These are phyloP conservation scores for Isoperla grammatica DNA, from an alignment of 2,888 invertebrate genomes.

Conservation along the genomic window DNA sequence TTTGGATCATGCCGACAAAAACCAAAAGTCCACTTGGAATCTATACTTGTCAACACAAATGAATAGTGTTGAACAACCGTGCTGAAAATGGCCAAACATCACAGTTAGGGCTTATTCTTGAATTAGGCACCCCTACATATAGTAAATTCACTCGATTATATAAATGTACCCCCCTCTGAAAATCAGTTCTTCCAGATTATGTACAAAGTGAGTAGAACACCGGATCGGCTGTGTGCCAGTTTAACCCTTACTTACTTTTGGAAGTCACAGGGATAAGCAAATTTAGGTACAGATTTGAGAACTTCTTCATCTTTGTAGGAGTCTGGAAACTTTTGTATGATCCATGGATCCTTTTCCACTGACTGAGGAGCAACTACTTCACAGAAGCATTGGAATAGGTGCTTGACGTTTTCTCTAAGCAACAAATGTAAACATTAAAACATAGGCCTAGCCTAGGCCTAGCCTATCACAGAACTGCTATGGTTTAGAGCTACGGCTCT, in stretches of 20 bases:
- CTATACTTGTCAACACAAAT: constrained; percentile 91
- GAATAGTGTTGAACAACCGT: constrained; percentile 89
- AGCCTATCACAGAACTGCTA: no score
- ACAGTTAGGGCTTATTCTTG: not conserved
- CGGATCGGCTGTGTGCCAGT: not conserved
- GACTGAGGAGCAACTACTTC: constrained; percentile 65
- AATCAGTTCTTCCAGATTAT: no score
- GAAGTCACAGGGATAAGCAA: constrained; percentile 81
- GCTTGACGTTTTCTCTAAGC: constrained; percentile 71
- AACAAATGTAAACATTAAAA: no score
- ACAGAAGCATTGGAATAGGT: constrained; percentile 76
- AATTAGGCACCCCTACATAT: not conserved
- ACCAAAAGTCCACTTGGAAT: constrained; percentile 96
- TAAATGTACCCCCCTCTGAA: not conserved
- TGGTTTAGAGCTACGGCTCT: no score
- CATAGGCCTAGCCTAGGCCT: no score
- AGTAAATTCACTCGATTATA: not conserved
- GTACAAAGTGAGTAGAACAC: no score
- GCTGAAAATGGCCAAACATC: constrained; percentile 50
- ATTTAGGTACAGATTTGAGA: constrained; percentile 80
- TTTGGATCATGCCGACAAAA: constrained; percentile 94
- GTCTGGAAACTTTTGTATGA: constrained; percentile 80
- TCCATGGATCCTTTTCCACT: constrained; percentile 59
- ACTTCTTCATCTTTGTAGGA: constrained; percentile 78
- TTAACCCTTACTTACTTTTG: constrained; percentile 58